These are phyloP conservation scores for Sisyra nigra DNA, from an alignment of 2,888 invertebrate genomes.

Conservation along the genomic window DNA sequence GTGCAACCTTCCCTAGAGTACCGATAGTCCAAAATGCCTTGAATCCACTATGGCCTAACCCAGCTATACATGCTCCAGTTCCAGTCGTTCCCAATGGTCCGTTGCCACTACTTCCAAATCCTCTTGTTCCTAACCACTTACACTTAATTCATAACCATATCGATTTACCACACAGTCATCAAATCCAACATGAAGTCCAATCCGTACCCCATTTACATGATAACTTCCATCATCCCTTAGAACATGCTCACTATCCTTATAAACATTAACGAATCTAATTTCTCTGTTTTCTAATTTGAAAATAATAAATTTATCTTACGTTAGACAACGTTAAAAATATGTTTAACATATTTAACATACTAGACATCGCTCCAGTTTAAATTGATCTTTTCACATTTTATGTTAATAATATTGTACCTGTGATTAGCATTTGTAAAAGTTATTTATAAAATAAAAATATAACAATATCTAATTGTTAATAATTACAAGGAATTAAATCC, in stretches of 20 bases:
- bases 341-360: too few relatives aligned
- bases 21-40: slow-evolving; percentile 6
- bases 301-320: too few relatives aligned
- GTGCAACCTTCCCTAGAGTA: slow-evolving; percentile 11
- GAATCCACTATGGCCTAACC: neutral
- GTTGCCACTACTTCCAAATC: neutral
- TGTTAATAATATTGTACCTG: slow-evolving; percentile 1
- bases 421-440: slow-evolving; percentile 1
- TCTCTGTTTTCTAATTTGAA: too few relatives aligned
- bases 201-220: too few relatives aligned
- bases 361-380: too few relatives aligned
- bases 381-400: neutral
- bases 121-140: neutral
- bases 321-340: too few relatives aligned
- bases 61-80: neutral
- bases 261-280: too few relatives aligned
- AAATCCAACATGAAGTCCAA: neutral
- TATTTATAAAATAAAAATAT: neutral
- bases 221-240: too few relatives aligned
- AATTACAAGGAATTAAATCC: too few relatives aligned
- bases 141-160: neutral
- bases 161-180: neutral
- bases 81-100: neutral
- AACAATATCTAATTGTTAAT: too few relatives aligned
- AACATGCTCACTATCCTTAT: too few relatives aligned